phyloP scores from a whole-genome alignment of 2,797 vertebrate species.

The Rhinogobio ventralis region DNA sequence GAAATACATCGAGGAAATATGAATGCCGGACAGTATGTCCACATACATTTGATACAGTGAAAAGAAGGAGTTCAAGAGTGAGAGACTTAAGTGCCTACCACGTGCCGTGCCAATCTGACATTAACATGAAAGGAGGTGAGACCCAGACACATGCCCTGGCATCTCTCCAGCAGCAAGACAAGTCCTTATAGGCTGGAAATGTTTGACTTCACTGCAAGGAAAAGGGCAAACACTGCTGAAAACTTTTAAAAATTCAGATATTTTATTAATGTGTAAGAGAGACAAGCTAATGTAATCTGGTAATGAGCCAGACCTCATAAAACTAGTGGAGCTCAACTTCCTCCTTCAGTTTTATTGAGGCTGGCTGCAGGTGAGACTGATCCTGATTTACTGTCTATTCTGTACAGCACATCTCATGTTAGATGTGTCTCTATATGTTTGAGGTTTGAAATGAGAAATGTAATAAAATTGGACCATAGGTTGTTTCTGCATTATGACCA shows the following conservation, averaged over 20 bases:
- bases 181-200: neutral
- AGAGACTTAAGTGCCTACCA: neutral
- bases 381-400: slow-evolving; percentile 90
- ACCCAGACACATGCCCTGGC: slow-evolving; percentile 6
- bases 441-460: neutral
- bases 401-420: slow-evolving; percentile 64
- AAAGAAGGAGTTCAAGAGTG: neutral
- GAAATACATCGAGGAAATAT: slow-evolving; percentile 31
- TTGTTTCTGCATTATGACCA: neutral
- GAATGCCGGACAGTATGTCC: neutral
- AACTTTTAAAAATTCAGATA: slow-evolving; percentile 43
- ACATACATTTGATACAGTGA: neutral
- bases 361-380: slow-evolving; percentile 67
- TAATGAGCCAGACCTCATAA: slow-evolving; percentile 57
- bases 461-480: neutral
- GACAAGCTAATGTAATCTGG: slow-evolving; percentile 61
- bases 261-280: slow-evolving; percentile 56
- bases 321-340: slow-evolving; percentile 51
- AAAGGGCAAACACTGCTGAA: slow-evolving; percentile 54
- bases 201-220: slow-evolving; percentile 31
- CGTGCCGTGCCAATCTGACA: slow-evolving; percentile 12
- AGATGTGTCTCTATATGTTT: neutral
- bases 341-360: slow-evolving; percentile 89
- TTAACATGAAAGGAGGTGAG: neutral
- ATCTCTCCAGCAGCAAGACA: slow-evolving; percentile 11